These are phyloP conservation scores for Nymphicus hollandicus DNA, from an alignment of 2,113 vertebrate genomes.

Conservation along the genomic window DNA sequence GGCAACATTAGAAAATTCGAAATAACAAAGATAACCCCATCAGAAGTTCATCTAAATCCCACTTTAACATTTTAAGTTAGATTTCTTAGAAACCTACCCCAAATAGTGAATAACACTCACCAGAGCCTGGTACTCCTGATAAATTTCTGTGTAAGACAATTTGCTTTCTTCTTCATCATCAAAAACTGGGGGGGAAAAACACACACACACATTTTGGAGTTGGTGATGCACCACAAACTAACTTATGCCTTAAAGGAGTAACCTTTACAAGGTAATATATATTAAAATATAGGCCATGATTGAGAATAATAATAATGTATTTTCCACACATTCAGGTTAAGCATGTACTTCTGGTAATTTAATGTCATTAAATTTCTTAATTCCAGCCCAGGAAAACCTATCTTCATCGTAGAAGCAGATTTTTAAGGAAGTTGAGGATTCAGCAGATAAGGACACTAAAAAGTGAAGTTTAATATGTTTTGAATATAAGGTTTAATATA, in stretches of 20 bases:
- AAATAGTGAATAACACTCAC: conserved; percentile 74
- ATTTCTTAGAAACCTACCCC: not conserved
- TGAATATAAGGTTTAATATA: not conserved
- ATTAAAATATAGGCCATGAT: not conserved
- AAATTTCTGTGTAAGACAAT: conserved; percentile 94
- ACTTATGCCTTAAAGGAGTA: not conserved
- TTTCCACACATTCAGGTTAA: not conserved
- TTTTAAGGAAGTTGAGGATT: not conserved
- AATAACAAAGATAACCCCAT: not conserved
- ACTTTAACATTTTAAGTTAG: not conserved
- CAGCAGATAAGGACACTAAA: not conserved
- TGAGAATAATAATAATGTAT: not conserved
- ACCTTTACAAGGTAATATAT: not conserved
- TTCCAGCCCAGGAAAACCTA: not conserved
- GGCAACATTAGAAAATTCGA: not conserved
- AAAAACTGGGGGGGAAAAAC: conserved; percentile 82
- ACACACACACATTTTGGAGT: not conserved
- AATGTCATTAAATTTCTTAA: not conserved
- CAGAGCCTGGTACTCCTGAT: conserved; percentile 93
- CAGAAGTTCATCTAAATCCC: not conserved
- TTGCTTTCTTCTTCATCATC: conserved; percentile 98
- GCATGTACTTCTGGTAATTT: not conserved
- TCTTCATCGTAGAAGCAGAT: not conserved
- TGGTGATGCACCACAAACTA: not conserved
- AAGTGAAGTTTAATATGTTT: not conserved